Evolutionary conservation across 2,797 vertebrate species (phyloP).

Genomic region (Leptodactylus fallax): DNA sequence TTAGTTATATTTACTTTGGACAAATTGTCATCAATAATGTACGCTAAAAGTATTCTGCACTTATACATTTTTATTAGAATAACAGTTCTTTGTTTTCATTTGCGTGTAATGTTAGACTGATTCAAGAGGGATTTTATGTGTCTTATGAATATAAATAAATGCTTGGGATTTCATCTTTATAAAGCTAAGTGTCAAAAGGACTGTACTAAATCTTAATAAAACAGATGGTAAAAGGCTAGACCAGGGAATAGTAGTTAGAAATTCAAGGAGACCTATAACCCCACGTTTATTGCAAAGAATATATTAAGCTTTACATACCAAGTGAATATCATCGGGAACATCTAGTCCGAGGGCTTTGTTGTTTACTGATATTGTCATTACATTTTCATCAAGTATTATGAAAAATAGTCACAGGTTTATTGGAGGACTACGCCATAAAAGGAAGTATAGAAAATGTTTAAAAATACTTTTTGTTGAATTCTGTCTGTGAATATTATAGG

Average conservation of each 20-base stretch:
- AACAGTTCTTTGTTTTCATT: background rate
- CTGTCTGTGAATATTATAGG: background rate
- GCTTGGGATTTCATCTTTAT: constrained; percentile 30
- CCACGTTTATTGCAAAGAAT: constrained; percentile 30
- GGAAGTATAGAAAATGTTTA: background rate
- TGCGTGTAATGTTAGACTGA: background rate
- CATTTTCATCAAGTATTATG: background rate
- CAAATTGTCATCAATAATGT: background rate
- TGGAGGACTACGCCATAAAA: background rate
- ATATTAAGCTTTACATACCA: constrained; percentile 14
- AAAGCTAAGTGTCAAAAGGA: constrained; percentile 45
- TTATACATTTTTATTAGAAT: background rate
- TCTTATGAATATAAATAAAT: constrained; percentile 48
- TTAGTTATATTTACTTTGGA: background rate
- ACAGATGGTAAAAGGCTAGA: constrained; percentile 38
- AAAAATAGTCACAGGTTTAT: background rate
- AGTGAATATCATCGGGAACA: background rate
- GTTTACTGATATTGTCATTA: constrained; percentile 32
- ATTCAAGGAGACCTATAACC: constrained; percentile 36
- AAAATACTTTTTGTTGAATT: background rate
- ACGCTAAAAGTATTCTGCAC: background rate
- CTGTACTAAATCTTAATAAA: constrained; percentile 49
- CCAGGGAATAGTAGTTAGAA: constrained; percentile 28
- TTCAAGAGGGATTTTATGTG: background rate
- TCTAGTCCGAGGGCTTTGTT: background rate